Base-by-base conservation (phyloP, 1,140 invertebrate species). In the Sycobia sp. region DNA sequence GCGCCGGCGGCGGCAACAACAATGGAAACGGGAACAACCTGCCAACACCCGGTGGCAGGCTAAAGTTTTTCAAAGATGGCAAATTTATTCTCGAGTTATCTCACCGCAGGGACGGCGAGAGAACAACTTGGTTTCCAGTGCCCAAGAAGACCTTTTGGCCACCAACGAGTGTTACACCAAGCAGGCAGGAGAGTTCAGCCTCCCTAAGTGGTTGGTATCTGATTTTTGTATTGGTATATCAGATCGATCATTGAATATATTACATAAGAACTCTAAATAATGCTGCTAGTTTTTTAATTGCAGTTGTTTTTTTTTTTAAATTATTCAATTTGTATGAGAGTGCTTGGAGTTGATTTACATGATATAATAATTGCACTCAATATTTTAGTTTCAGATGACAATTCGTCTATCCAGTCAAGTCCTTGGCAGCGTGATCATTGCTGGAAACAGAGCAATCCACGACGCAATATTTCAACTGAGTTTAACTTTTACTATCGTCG, bases 1-100 rank as follows among this genome's bases (percentile, higher is more conserved):
- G 23, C 9, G 9, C 23, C 2, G 8, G 13, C 16, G n/a, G 22
- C 18, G 25, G 5, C 7, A n/a, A n/a, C n/a, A 56, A 43, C 32
- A 10, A 4, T n/a, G 18, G 41, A 13, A 54, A 61, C n/a, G 50
- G 43, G 2, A 77, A 79, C 41, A 72, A 36, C 49, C 63, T 76
- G 36, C 78, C 80, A 29, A 80, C 75, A n/a, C 74, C 79, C 58
- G 83, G 84, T n/a, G 84, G 84, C 60, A 75, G 84, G 46, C 75
- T 86, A 7, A 85, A 85, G 66, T 86, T 86, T 73, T 86, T 84
- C 67, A 86, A 85, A 72, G 91, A 94, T 90, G 92, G 92, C 68
- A 93, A 93, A 79, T 91, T 94, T 72, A 92, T 94, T 71, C 78
- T 94, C 83, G 92, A 94, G 81, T 73, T 94, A 79, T 91, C 91